phyloP scores from a whole-genome alignment of 2,888 invertebrate genomes.

The Tetheella fluctuosa region DNA sequence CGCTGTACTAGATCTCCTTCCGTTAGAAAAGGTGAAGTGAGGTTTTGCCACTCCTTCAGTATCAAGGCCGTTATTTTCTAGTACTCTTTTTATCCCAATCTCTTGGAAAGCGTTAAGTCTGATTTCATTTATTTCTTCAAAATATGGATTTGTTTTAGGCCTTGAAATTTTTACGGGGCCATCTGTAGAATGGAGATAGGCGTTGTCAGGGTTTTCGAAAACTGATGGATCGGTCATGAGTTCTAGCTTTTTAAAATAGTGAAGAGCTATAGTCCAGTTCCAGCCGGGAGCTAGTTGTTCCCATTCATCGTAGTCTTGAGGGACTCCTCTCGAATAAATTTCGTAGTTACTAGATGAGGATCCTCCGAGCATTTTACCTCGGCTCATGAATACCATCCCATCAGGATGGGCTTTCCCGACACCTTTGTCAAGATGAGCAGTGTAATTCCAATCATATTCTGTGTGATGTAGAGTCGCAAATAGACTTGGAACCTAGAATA shows the following conservation, averaged over 20 bases:
- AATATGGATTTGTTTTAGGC: constrained; percentile 40
- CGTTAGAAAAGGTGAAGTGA: constrained; percentile 55
- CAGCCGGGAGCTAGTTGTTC: constrained; percentile 51
- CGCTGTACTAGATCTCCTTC: constrained; percentile 68
- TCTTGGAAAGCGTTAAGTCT: constrained; percentile 50
- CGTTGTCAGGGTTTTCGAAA: constrained; percentile 40
- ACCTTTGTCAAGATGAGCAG: constrained; percentile 39
- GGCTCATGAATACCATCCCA: constrained; percentile 33
- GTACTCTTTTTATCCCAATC: constrained; percentile 51
- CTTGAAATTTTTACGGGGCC: constrained; percentile 58
- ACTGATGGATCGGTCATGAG: constrained; percentile 54
- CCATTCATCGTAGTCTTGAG: constrained; percentile 59
- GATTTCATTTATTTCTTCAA: constrained; percentile 42
- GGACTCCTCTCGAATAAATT: constrained; percentile 56
- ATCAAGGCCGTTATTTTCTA: constrained; percentile 55
- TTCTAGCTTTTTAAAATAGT: constrained; percentile 61
- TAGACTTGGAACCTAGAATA: constrained; percentile 55
- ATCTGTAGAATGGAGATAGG: constrained; percentile 48
- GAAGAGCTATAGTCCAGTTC: constrained; percentile 53
- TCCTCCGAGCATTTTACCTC: constrained; percentile 63
- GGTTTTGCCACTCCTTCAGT: constrained; percentile 47
- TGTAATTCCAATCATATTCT: constrained; percentile 55
- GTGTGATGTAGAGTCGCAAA: constrained; percentile 48
- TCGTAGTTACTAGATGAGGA: constrained; percentile 55
- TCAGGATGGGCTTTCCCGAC: constrained; percentile 45